Base-by-base conservation (phyloP, 2,113 vertebrate species). In the Cyanocitta stelleri region DNA sequence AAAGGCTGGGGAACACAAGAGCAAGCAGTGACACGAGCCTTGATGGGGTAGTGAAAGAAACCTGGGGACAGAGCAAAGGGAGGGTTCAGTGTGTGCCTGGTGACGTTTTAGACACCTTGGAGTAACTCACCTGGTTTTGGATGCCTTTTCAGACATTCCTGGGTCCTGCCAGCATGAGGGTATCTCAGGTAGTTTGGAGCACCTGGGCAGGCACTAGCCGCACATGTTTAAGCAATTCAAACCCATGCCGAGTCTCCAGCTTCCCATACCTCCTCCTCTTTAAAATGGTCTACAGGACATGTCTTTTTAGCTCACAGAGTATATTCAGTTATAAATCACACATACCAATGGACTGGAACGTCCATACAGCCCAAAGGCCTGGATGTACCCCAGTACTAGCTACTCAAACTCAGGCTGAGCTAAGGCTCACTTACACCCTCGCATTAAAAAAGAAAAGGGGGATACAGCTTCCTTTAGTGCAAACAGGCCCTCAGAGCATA, bases 341-440 rank as follows among this genome's bases (percentile, higher is more conserved):
- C 4, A 6, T 3, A 11, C 2, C 7, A 35, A 3, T 17, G 39
- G 16, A 11, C 39, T 23, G 46, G 6, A 19, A 16, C 1, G 1
- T 15, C 54, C 37, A 51, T 21, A 21, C 29, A 68, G 18, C 41
- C 66, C 54, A 63, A 46, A 87, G 35, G n/a, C 29, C 63, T 44
- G 68, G 41, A 10, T 37, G 46, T 23, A 21, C 10, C 29, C 22
- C 11, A 11, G 33, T 1, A 32, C 9, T 32, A 51, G 33, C 32
- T 12, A 62, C 27, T 41, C n/a, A 29, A 76, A 71, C 7, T 2
- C 33, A 44, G 35, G 19, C 39, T 64, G 30, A 68, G 35, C 30
- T 48, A 17, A 43, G 17, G 26, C n/a, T 89, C n/a, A 17, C 7
- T 64, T 44, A 9, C 64, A 56, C 21, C 22, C 15, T 30, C 80